phyloP scores from a whole-genome alignment of 2,888 invertebrate species.

The Dinocampus coccinellae region DNA sequence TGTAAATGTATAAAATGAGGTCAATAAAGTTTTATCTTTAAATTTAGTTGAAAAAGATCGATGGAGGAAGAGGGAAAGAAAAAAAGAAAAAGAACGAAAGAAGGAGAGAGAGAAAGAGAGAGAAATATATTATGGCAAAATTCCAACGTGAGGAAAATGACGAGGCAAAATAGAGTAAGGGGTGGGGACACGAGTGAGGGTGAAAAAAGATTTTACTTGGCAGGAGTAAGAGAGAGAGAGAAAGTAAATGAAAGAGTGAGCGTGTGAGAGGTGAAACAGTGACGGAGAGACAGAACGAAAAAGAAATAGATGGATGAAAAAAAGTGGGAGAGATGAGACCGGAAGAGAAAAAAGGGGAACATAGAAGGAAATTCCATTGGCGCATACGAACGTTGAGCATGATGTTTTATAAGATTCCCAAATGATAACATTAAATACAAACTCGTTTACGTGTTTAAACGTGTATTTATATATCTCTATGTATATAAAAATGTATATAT shows the following conservation, averaged over 20 bases:
- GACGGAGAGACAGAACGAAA: no score
- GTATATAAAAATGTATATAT: no score
- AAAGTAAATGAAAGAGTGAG: no score
- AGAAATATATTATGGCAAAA: not conserved
- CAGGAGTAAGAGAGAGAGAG: no score
- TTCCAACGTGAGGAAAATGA: not conserved
- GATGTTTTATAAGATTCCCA: slow-evolving; percentile 47
- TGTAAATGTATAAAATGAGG: slow-evolving; percentile 1
- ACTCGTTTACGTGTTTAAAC: slow-evolving; percentile 43
- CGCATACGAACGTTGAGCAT: not conserved
- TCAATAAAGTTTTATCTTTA: not conserved
- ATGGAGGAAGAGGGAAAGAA: not conserved
- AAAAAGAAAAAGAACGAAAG: not conserved
- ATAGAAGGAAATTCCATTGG: slow-evolving; percentile 24
- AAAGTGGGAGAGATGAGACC: not conserved
- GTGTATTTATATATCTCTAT: not conserved
- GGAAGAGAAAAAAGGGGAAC: not conserved
- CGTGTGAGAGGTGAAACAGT: not conserved
- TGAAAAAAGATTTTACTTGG: no score
- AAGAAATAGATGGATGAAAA: no score
- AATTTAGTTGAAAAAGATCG: slow-evolving; percentile 1
- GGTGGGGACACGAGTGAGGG: no score
- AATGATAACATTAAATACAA: slow-evolving; percentile 49
- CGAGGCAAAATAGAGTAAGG: not conserved
- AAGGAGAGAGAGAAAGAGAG: not conserved